Evolutionary conservation across 64 coral and sea anemone genomes (phyloP), one percentile per base, ranked within the genome.

Genomic region (Montipora capricornis): DNA sequence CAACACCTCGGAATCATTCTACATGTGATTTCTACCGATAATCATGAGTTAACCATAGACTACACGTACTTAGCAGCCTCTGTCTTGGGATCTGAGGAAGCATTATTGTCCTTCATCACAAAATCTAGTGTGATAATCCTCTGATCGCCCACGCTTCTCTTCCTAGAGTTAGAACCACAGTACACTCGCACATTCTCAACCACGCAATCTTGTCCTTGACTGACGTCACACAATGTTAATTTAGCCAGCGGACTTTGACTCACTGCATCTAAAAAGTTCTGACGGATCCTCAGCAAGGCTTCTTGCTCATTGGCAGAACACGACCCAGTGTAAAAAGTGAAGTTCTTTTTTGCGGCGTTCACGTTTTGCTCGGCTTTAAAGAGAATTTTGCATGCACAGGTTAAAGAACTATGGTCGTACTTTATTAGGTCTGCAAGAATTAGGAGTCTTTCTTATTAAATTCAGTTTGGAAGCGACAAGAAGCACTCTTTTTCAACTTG

Each of bases 81-180:
- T 50, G 10, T 64, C 81, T 89, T 92, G 2, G 84, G 92, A 84
- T 97, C 96, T 20, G 22, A 16, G 8, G 88, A 79, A 20, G 89
- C 89, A 19, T 97, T 92, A 24, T 44, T 94, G 84, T 94, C 83
- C 1, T 83, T 94, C 55, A 97, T 92, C 26, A 97, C 89, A 58
- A 97, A 97, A 49, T 97, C 96, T 47, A 97, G 92, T 44, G 77
- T 91, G 83, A 97, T 97, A 48, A 97, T 84, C 89, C 96, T 80
- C 67, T 97, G 64, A 20, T 76, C 47, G 9, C 58, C 62, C 45
- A 90, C 29, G n/a, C 44, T 66, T 68, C 89, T 50, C 84, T 71
- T 93, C 68, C 84, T 80, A 6, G 82, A 86, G 26, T 86, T 95
- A 0, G 88, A 48, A 24, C 95, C 95, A 46, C 95, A 97, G 69